Evolutionary conservation across 2,888 invertebrate genomes (phyloP).

Genomic region (Chelonus formosanus): DNA sequence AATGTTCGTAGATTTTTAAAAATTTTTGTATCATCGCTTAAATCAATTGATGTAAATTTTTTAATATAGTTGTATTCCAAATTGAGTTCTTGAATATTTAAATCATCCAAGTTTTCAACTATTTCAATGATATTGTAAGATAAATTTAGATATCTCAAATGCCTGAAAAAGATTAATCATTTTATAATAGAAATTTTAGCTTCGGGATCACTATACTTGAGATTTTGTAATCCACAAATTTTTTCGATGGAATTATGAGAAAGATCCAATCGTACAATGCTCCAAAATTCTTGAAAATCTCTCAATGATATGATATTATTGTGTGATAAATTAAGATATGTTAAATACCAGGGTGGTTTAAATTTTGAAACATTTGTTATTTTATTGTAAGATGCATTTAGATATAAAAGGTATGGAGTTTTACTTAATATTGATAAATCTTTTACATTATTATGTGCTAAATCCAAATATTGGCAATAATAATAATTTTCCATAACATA

Average conservation of each 20-base stretch:
- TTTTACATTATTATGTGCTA: slow-evolving; percentile 69
- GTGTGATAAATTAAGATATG: slow-evolving; percentile 70
- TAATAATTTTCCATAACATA: slow-evolving; percentile 68
- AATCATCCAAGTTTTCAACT: slow-evolving; percentile 69
- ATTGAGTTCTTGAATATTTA: slow-evolving; percentile 68
- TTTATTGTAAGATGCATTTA: slow-evolving; percentile 70
- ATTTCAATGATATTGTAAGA: slow-evolving; percentile 70
- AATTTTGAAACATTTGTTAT: slow-evolving; percentile 68
- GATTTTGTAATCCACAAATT: slow-evolving; percentile 68
- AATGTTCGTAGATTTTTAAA: slow-evolving; percentile 68
- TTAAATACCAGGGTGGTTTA: slow-evolving; percentile 71
- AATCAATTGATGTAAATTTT: slow-evolving; percentile 62
- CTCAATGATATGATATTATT: slow-evolving; percentile 69
- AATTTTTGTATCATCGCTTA: slow-evolving; percentile 66
- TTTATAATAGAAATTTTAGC: too few species aligned
- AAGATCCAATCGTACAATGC: slow-evolving; percentile 70
- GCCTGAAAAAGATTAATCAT: slow-evolving; percentile 59
- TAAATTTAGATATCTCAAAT: slow-evolving; percentile 69
- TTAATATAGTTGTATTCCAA: slow-evolving; percentile 70
- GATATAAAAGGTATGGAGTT: slow-evolving; percentile 69
- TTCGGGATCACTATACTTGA: slow-evolving; percentile 62
- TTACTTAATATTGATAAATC: slow-evolving; percentile 67
- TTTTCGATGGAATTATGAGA: slow-evolving; percentile 71
- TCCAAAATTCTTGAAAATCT: slow-evolving; percentile 71
- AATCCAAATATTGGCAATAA: slow-evolving; percentile 71